A percentile compares a stretch with the other conserved stretches of the same genome.
These are phyloP conservation scores for Sebastes wilsoni DNA, from an alignment of 2,797 vertebrate genomes.

Conservation along the genomic window DNA sequence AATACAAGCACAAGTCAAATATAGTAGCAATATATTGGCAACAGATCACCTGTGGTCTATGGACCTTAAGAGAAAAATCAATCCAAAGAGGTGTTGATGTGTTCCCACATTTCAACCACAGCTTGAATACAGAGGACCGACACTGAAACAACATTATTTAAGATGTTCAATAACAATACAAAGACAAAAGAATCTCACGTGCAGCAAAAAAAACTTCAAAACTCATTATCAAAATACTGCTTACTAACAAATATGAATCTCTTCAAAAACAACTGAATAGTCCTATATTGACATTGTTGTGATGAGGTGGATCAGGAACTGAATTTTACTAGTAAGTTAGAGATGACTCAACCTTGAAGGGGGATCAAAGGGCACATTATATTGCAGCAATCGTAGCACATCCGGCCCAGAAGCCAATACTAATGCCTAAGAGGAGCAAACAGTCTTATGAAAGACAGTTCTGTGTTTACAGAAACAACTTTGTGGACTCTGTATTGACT, in stretches of 20 bases:
- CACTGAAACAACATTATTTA: neutral
- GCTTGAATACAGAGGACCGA: neutral
- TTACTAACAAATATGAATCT: neutral
- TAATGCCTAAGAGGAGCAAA: neutral
- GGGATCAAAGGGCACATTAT: constrained; percentile 42
- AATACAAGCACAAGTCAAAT: neutral
- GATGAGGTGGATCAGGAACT: neutral
- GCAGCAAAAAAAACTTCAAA: neutral
- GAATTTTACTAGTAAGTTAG: neutral
- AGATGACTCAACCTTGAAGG: constrained; percentile 25
- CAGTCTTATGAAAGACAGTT: constrained; percentile 1
- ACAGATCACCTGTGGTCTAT: neutral
- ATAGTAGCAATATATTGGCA: neutral
- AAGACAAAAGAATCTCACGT: neutral
- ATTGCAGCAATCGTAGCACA: constrained; percentile 5
- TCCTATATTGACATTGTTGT: neutral
- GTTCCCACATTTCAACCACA: neutral
- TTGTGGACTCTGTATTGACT: neutral
- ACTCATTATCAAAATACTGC: neutral
- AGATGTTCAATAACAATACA: neutral
- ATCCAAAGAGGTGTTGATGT: neutral
- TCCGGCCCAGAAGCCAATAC: neutral
- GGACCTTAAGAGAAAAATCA: neutral
- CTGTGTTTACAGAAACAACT: neutral
- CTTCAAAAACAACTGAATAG: neutral